Conservation (phyloP, 64 coral and sea anemone genomes). For the Acropora tenuis region DNA sequence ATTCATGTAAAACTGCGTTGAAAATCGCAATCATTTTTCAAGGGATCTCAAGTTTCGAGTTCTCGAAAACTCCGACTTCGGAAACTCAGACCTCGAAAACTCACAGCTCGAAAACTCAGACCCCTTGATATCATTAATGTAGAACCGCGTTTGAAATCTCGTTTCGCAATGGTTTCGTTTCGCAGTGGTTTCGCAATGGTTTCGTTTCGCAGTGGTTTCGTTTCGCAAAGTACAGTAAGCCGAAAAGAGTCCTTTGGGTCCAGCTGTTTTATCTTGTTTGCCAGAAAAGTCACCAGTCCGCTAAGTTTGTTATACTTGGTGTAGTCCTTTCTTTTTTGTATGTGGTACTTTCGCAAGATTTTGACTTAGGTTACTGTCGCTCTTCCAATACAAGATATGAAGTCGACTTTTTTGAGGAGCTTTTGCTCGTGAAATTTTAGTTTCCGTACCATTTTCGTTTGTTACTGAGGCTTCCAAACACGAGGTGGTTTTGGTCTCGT, state of each 20-base stretch:
- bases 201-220: constrained; percentile 91
- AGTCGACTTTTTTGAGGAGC: constrained; percentile 96
- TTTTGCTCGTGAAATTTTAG: constrained; percentile 99
- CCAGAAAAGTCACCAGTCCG: constrained; percentile 69
- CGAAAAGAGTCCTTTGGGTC: constrained; percentile 88
- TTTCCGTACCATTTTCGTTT: constrained; percentile 82
- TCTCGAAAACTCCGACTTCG: constrained; percentile 88
- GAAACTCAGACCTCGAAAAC: constrained; percentile 77
- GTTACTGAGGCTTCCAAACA: background rate
- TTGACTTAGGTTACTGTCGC: constrained; percentile 97
- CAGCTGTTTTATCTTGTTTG: constrained; percentile 86
- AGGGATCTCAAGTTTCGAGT: constrained; percentile 74
- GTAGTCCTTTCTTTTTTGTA: constrained; percentile 76
- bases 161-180: no score
- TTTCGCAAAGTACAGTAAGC: background rate
- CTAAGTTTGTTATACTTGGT: constrained; percentile 90
- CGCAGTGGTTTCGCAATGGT: constrained; percentile 60
- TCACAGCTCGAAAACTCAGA: no score
- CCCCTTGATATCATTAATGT: no score
- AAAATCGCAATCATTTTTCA: no score
- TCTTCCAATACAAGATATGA: constrained; percentile 99
- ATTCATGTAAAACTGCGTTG: no score
- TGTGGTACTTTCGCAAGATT: constrained; percentile 63
- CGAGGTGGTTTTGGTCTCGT: no score
- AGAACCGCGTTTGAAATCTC: no score